Evolutionary conservation across 1,140 invertebrate genomes (phyloP).

Genomic region (Orussus abietinus): DNA sequence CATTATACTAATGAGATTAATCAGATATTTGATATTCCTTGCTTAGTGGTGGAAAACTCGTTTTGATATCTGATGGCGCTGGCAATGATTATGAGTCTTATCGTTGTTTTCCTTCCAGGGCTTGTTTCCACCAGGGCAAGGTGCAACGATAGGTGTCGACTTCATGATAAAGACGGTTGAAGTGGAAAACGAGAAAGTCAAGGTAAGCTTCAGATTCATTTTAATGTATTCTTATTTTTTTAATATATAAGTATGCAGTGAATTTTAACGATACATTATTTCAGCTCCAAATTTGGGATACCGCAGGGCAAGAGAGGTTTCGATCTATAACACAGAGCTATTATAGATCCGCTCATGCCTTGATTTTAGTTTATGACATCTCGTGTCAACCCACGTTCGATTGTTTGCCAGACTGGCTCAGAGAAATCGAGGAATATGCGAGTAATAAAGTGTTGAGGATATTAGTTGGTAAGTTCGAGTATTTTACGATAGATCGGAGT

Average conservation of each 20-base stretch:
- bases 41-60: too few relatives aligned
- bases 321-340: conserved; percentile 97
- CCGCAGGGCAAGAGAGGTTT: conserved; percentile 95
- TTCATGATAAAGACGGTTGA: conserved; percentile 99
- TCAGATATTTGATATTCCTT: too few relatives aligned
- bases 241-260: conserved; percentile 4
- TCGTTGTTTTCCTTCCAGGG: conserved; percentile 60
- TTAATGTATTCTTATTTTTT: conserved; percentile 6
- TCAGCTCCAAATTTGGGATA: conserved; percentile 97
- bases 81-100: too few relatives aligned
- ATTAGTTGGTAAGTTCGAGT: conserved; percentile 71
- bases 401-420: conserved; percentile 89
- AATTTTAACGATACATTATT: conserved; percentile 28
- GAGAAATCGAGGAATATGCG: conserved; percentile 96
- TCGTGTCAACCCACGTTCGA: conserved; percentile 96
- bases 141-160: conserved; percentile 98
- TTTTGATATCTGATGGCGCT: too few relatives aligned
- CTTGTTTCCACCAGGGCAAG: conserved; percentile 93
- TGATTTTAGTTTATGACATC: conserved; percentile 97
- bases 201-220: conserved; percentile 60
- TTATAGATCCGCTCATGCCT: conserved; percentile 94
- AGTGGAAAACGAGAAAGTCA: conserved; percentile 97
- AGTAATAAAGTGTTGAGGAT: conserved; percentile 90
- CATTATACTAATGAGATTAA: too few relatives aligned
- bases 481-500: background rate